Percentiles rank a stretch among this genome's conserved stretches.
Conservation (phyloP, 2,113 vertebrate genomes). For the Tapirus terrestris region DNA sequence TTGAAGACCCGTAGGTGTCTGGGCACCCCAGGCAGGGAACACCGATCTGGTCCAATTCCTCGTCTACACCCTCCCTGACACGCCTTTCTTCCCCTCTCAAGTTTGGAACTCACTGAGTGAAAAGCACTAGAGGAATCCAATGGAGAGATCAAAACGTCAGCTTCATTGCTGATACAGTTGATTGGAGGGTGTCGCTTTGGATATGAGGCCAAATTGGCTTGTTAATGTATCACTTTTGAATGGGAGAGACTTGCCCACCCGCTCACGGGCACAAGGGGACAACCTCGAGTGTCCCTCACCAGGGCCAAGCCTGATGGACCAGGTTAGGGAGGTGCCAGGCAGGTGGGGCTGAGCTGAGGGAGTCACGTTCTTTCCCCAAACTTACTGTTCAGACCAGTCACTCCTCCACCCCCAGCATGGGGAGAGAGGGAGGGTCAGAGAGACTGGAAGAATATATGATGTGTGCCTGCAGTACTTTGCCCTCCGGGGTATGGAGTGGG, state of each 20-base stretch:
- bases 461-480: background rate
- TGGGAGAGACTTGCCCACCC: background rate
- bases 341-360: background rate
- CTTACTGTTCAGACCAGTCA: background rate
- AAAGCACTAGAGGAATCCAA: background rate
- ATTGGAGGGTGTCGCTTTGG: background rate
- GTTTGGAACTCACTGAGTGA: background rate
- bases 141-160: conserved; percentile 2
- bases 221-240: background rate
- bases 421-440: background rate
- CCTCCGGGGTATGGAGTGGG: too few species aligned
- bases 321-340: background rate
- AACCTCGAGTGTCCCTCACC: background rate
- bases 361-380: background rate
- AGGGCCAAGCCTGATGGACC: too few species aligned
- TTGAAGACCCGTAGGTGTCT: background rate
- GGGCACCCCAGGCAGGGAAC: conserved; percentile 4
- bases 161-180: background rate
- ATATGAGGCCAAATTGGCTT: background rate
- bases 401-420: background rate
- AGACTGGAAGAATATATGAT: background rate
- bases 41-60: background rate
- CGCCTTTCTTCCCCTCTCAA: background rate
- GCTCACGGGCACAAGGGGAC: background rate
- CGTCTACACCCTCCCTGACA: background rate